A percentile compares a stretch with the other conserved stretches of the same genome.
Evolutionary conservation across 2,888 invertebrate species (phyloP).

Genomic region (Beris chalybata): DNA sequence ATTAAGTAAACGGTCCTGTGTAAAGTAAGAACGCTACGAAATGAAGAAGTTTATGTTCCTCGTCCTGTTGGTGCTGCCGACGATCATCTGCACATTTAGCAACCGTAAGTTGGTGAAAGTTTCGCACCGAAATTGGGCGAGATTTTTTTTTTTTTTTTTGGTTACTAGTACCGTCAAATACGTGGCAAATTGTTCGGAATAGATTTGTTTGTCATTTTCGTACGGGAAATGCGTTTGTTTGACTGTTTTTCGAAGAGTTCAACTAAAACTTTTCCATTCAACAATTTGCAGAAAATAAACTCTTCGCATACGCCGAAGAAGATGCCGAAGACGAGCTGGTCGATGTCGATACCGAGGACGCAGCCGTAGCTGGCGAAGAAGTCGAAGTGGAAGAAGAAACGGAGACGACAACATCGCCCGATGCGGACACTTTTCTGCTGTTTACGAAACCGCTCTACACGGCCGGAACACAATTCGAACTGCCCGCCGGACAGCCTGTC

Average conservation of each 20-base stretch:
- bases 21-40: slow-evolving; percentile 45
- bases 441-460: slow-evolving; percentile 78
- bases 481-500: slow-evolving; percentile 80
- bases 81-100: slow-evolving; percentile 70
- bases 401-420: slow-evolving; percentile 73
- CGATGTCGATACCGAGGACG: slow-evolving; percentile 69
- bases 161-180: slow-evolving; percentile 7
- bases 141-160: neutral
- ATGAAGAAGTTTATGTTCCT: slow-evolving; percentile 73
- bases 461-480: slow-evolving; percentile 68
- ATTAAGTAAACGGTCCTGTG: neutral
- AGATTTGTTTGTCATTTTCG: neutral
- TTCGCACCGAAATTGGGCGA: slow-evolving; percentile 23
- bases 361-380: slow-evolving; percentile 64
- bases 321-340: slow-evolving; percentile 69
- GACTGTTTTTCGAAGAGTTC: neutral
- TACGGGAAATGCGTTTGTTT: no score
- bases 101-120: slow-evolving; percentile 65
- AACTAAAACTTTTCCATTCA: slow-evolving; percentile 13
- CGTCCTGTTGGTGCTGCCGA: slow-evolving; percentile 69
- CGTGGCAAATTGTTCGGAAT: slow-evolving; percentile 11
- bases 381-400: slow-evolving; percentile 61
- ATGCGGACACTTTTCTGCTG: slow-evolving; percentile 87
- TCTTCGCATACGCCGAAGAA: slow-evolving; percentile 59
- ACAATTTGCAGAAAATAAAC: slow-evolving; percentile 56